Evolutionary conservation across 2,888 invertebrate genomes (phyloP).

Genomic region (Argyra leucocephala): DNA sequence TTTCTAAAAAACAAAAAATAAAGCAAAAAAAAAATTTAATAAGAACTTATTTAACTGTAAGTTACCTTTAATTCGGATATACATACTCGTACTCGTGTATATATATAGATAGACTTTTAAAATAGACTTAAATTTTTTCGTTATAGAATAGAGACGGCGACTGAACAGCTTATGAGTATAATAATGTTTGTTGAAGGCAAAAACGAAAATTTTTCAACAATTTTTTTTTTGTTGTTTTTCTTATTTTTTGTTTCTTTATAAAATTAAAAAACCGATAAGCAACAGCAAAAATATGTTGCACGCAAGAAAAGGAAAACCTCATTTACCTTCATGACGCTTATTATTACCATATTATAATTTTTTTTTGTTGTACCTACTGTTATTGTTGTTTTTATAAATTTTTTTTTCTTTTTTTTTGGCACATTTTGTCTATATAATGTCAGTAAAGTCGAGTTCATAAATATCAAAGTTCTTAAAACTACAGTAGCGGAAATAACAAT

Average conservation of each 20-base stretch:
- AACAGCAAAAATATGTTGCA: not conserved
- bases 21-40: not conserved
- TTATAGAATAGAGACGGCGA: too few species aligned
- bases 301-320: constrained; percentile 11
- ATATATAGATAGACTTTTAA: too few species aligned
- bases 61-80: not conserved
- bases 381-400: not conserved
- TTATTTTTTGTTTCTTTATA: not conserved
- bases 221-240: too few species aligned
- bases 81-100: too few species aligned
- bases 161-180: too few species aligned
- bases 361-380: not conserved
- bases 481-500: not conserved
- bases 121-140: too few species aligned
- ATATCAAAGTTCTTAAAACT: not conserved
- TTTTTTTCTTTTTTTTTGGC: not conserved
- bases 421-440: not conserved
- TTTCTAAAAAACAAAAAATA: not conserved
- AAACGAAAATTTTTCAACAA: too few species aligned
- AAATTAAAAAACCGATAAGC: constrained; percentile 3
- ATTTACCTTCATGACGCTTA: constrained; percentile 12
- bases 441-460: not conserved
- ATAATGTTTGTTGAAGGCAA: too few species aligned
- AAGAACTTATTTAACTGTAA: not conserved
- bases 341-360: constrained; percentile 11